Evolutionary conservation across 2,888 invertebrate genomes (phyloP).

Genomic region (Machimus atricapillus): DNA sequence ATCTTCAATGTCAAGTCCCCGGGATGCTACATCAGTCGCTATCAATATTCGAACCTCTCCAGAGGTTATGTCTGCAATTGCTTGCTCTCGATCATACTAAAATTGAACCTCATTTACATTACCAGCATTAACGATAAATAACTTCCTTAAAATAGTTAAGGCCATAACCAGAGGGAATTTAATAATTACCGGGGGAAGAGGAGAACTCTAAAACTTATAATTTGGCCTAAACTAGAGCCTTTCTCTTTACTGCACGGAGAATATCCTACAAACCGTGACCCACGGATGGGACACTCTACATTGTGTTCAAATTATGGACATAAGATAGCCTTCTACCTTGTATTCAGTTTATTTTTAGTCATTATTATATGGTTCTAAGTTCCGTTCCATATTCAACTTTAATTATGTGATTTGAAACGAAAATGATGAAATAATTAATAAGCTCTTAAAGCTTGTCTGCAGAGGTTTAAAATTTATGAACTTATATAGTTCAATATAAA

Average conservation of each 20-base stretch:
- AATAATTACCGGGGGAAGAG: neutral
- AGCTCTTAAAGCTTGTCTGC: no score
- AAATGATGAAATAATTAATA: no score
- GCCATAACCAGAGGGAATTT: neutral
- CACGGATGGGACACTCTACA: neutral
- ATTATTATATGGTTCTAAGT: no score
- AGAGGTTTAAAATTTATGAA: no score
- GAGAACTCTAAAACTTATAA: neutral
- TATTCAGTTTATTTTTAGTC: no score
- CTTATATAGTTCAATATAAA: no score
- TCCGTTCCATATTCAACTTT: no score
- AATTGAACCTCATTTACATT: neutral
- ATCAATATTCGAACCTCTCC: conserved; percentile 83
- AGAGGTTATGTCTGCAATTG: conserved; percentile 81
- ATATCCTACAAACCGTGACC: neutral
- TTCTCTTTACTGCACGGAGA: neutral
- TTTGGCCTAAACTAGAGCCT: neutral
- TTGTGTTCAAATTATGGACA: neutral
- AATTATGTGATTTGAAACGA: no score
- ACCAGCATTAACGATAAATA: no score
- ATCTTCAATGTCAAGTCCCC: conserved; percentile 91
- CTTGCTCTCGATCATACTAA: conserved; percentile 76
- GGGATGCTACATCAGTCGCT: conserved; percentile 94
- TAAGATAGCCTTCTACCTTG: neutral
- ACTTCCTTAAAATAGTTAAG: neutral